Conservation (phyloP, 2,797 vertebrate genomes). For the Lepilemur septentrionalis region DNA sequence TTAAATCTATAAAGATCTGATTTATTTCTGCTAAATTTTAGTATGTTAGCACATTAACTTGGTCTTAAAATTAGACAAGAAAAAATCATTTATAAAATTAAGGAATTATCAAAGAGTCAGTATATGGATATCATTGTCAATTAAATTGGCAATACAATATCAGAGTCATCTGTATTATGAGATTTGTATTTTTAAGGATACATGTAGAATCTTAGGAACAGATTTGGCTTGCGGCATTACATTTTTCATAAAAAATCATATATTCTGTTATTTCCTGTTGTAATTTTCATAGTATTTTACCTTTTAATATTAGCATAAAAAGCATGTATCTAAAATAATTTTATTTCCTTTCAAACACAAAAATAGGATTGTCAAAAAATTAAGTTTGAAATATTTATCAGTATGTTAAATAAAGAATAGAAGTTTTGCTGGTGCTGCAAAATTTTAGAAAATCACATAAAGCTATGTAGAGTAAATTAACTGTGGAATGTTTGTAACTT, state of each 20-base stretch:
- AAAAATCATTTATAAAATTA: not conserved
- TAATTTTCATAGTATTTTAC: not conserved
- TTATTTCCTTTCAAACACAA: not conserved
- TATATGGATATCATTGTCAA: not conserved
- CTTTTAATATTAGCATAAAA: not conserved
- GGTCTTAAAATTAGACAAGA: not conserved
- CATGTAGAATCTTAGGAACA: not conserved
- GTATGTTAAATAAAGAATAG: not conserved
- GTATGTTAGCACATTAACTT: not conserved
- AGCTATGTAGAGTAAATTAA: not conserved
- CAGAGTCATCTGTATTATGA: not conserved
- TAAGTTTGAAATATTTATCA: not conserved
- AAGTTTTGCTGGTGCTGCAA: not conserved
- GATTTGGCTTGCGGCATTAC: not conserved
- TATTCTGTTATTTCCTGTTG: not conserved
- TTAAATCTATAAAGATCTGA: not conserved
- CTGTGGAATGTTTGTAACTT: not conserved
- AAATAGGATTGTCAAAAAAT: not conserved
- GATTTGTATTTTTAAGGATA: slow-evolving; percentile 10
- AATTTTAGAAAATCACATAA: slow-evolving; percentile 27
- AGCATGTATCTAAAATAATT: not conserved
- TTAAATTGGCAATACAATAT: not conserved
- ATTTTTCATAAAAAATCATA: not conserved
- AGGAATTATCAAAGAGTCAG: not conserved
- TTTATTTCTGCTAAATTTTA: slow-evolving; percentile 26